Base-by-base conservation (phyloP, 2,888 invertebrate genomes). In the Diachrysia chrysitis region DNA sequence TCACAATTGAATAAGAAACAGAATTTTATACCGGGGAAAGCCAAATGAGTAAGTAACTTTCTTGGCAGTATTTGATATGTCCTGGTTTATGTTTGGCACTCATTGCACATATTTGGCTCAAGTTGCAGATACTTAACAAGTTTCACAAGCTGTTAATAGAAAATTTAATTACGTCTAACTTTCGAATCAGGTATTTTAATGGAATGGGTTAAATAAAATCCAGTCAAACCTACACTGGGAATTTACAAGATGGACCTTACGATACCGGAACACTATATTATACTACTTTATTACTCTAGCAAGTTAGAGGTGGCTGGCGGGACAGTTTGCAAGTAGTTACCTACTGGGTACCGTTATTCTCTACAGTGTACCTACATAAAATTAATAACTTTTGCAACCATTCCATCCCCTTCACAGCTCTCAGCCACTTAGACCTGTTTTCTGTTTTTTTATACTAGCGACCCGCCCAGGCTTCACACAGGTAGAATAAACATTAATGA, bases 131-230 rank as follows among this genome's bases (percentile, higher is more conserved):
- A 76, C 70, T 65, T 63, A 63, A 64, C 58, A 63, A 25, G 48
- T 75, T 74, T 74, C 74, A 54, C 69, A 74, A 58, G 63, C 69
- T 59, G 70, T 74, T 53, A 32, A 59, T 61, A 78, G 69, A 64
- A 69, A 75, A 56, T 46, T 53, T 68, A 61, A 73, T 78, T 68
- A n/a, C 21, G 17, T 3, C 67, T 35, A 17, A 54, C 29, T 63
- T 73, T 63, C 63, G 63, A 68, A 69, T 74, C 29, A 78, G 32
- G 32, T 74, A 7, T 42, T 6, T n/a, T 14, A 32, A 37, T 16
- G 16, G n/a, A 42, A 42, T 16, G 4, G 2, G n/a, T n/a, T 42
- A 0, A 4, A 16, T n/a, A 3, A 25, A 25, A 25, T 25, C 25
- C 25, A 25, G 25, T 42, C 42, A 42, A 42, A 42, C n/a, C 16